Percentiles rank a stretch among this genome's conserved stretches.
Evolutionary conservation across 2,113 vertebrate species (phyloP).

Genomic region (Oncorhynchus gorbuscha): DNA sequence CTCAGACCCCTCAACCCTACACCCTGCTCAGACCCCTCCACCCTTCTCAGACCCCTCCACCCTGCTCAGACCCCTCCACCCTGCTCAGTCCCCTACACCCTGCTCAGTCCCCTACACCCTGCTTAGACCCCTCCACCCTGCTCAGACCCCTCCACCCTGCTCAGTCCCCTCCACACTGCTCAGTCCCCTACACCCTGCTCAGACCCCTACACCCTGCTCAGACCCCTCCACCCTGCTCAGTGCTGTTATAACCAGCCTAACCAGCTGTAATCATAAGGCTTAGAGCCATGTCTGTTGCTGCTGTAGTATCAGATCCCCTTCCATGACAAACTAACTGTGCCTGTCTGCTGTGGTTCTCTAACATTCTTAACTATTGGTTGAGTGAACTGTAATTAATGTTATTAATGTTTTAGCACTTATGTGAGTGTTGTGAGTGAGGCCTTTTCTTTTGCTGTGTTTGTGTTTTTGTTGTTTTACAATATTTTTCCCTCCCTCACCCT

Average conservation of each 20-base stretch:
- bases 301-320: conserved; percentile 36
- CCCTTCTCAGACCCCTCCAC: too few relatives aligned
- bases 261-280: background rate
- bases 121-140: too few relatives aligned
- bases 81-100: too few relatives aligned
- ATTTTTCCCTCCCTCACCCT: background rate
- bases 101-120: too few relatives aligned
- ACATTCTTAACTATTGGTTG: background rate
- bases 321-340: conserved; percentile 57
- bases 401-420: background rate
- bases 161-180: too few relatives aligned
- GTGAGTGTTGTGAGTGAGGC: background rate
- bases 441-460: background rate
- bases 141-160: too few relatives aligned
- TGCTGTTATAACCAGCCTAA: too few relatives aligned
- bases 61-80: too few relatives aligned
- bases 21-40: too few relatives aligned
- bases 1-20: too few relatives aligned
- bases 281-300: conserved; percentile 23
- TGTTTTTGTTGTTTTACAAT: background rate
- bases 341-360: conserved; percentile 44
- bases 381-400: conserved; percentile 21
- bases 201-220: too few relatives aligned
- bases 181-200: too few relatives aligned
- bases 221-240: conserved; percentile 62